Base-by-base conservation (phyloP, 1,140 invertebrate genomes). In the Platyscapa corneri region DNA sequence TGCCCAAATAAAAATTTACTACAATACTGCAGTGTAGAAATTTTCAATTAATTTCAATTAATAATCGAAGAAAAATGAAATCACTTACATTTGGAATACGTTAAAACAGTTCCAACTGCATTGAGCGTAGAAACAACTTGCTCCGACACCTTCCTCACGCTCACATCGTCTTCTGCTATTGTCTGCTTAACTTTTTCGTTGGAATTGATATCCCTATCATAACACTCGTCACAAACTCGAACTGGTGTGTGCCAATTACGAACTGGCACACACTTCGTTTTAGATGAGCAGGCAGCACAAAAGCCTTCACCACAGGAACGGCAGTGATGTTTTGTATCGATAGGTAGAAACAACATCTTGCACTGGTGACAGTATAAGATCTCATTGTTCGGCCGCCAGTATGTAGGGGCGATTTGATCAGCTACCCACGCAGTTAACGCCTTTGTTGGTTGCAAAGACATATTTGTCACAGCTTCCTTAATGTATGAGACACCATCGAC, bases 371-470 rank as follows among this genome's bases (percentile, higher is more conserved):
- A 97, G 78, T 95, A 89, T 94, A 95, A 94, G 79, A 97, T 97
- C 89, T 97, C 95, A 86, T 95, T 93, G 91, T 98, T 97, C 16
- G 96, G 96, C 67, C 95, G 94, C 97, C 97, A 97, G 92, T 97
- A 97, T 34, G 94, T 94, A 1, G 97, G 97, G 27, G 96, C 96
- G 5, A 94, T 92, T 89, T 96, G 95, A 92, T 97, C 97, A 3
- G 97, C 95, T 3, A 97, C 94, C 96, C 96, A 97, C 84, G 96
- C 95, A 12, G 94, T 94, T 0, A 97, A 34, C 0, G 94, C 93
- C 89, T 95, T 96, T 2, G 96, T 95, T 23, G 97, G 97, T 84
- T 96, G 95, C 5, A 96, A 93, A 18, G 96, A 95, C 16, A 96
- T 95, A 89, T 93, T 96, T 6, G 94, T 93, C 16, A 97, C 95